Conservation (phyloP, 2,113 vertebrate species). For the Phalacrocorax brasilianus region DNA sequence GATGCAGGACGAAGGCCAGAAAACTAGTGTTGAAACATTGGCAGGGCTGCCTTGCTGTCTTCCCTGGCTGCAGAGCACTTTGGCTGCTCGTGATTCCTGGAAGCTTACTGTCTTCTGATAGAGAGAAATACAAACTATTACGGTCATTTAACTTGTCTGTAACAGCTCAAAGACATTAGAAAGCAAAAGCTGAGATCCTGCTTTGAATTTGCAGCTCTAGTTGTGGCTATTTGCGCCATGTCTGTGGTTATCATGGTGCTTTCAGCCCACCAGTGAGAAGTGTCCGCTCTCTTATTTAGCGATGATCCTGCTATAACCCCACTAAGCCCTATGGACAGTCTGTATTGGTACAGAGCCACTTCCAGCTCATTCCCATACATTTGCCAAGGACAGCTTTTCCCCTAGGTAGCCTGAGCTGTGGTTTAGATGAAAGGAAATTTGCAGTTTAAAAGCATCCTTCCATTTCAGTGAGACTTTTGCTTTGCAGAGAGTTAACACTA, state of each 20-base stretch:
- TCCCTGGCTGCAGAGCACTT: background rate
- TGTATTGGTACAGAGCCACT: background rate
- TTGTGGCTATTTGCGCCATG: background rate
- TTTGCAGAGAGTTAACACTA: background rate
- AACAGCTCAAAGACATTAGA: background rate
- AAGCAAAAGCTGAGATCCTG: background rate
- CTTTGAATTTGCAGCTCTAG: background rate
- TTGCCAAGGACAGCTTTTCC: slow-evolving; percentile 5
- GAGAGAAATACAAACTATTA: background rate
- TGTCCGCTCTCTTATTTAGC: background rate
- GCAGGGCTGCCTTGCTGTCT: background rate
- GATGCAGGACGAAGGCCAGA: background rate
- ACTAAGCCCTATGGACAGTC: background rate
- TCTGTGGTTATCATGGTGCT: background rate
- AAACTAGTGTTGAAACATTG: background rate
- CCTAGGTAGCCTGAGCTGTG: background rate
- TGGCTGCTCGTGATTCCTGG: background rate
- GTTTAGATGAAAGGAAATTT: slow-evolving; percentile 9
- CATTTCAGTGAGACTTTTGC: background rate
- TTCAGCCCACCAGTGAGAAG: background rate
- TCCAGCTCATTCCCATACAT: background rate
- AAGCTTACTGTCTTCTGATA: background rate
- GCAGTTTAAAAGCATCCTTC: slow-evolving; percentile 15
- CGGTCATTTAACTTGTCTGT: background rate
- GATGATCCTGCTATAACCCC: background rate